Evolutionary conservation across 30 jellyfish, hydroid and myxozoan genomes (phyloP), one percentile per base, ranked within the genome.

Genomic region (Morbakka virulenta): DNA sequence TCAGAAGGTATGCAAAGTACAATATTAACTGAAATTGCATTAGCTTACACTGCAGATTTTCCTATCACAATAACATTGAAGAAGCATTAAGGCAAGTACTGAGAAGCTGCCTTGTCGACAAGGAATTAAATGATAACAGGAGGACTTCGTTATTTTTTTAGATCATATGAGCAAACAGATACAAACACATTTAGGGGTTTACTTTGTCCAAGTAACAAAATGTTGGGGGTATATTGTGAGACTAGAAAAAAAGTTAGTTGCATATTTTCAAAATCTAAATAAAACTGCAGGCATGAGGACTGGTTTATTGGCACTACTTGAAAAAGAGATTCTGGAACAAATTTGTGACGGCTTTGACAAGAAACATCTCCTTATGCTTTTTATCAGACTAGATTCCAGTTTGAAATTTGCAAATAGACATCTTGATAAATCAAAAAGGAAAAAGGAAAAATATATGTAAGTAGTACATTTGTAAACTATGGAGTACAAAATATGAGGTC

Each of bases 11-110:
- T 76, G 11, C 32, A 76, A 21, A 62, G 13, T 52, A 62, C 49
- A 48, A 62, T 77, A 1, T 34, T 77, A 22, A 77, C 62, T 61
- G 77, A 62, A 6, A 77, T 61, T 62, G 72, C 81, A 52, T 61
- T 63, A 67, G 80, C 88, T 21, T 77, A 63, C 30, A 72, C 64
- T 33, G 79, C 80, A 35, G 80, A 70, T 34, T 62, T 29, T 66
- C 72, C 64, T 23, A 30, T 77, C 2, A 0, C 12, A 30, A 77
- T 61, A 77, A 47, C 72, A 3, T 64, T 62, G 34, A 27, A 3
- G 0, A 64, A 20, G 81, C 81, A 77, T 72, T 25, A 62, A 25
- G 62, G 88, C 21, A 24, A 36, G 1, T 14, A 31, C 27, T 30
- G 70, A 0, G 80, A 30, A 62, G 57, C 13, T 41, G 88, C 33